Conservation (phyloP, 2,113 vertebrate genomes). For the Podocnemis expansa region DNA sequence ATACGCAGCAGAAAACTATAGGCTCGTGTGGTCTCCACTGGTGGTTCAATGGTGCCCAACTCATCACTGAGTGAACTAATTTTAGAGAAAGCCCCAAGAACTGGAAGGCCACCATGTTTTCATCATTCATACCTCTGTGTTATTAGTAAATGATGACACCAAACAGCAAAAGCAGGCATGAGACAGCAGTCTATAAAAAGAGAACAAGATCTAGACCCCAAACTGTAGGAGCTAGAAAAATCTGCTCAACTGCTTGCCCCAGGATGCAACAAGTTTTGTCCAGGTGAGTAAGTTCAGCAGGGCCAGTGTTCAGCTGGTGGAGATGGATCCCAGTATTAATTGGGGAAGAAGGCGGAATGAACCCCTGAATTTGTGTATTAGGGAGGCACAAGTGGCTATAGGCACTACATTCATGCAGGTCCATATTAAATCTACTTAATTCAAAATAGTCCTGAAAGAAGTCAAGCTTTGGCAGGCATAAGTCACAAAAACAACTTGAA, state of each 20-base stretch:
- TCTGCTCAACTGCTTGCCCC: neutral
- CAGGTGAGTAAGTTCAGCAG: neutral
- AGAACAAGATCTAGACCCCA: neutral
- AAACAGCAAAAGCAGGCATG: fast-evolving
- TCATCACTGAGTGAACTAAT: neutral
- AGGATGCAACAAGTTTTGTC: neutral
- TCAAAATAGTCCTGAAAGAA: neutral
- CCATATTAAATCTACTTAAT: neutral
- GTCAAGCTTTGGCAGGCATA: neutral
- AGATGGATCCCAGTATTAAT: neutral
- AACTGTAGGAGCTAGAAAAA: neutral
- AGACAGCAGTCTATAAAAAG: neutral
- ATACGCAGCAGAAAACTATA: neutral
- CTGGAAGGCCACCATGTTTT: neutral
- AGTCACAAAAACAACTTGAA: neutral
- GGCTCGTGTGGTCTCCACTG: neutral
- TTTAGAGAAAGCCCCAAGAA: neutral
- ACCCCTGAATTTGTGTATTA: neutral
- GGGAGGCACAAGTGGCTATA: neutral
- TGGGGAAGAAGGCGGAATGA: neutral
- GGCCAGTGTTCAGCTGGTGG: neutral
- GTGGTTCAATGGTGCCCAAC: neutral
- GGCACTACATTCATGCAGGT: neutral
- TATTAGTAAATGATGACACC: neutral
- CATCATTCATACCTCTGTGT: neutral